Conservation (phyloP, 2,113 vertebrate genomes). For the Brachyhypopomus occidentalis region DNA sequence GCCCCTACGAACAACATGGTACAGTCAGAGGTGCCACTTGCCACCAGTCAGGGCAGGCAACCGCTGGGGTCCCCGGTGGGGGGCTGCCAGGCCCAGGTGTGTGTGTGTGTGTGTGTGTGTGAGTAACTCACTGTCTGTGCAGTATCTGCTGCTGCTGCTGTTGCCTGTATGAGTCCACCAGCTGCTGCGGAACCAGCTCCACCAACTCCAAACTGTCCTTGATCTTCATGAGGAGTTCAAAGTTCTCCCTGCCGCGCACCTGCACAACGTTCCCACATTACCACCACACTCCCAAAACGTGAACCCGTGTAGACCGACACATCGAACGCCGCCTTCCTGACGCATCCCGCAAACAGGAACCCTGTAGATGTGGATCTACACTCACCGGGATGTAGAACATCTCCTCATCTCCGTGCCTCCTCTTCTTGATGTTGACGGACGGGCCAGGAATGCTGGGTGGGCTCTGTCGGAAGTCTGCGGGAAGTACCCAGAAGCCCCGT, state of each 20-base stretch:
- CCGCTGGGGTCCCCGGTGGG: no score
- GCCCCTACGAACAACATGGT: conserved; percentile 68
- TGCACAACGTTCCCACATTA: conserved; percentile 57
- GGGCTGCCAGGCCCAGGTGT: no score
- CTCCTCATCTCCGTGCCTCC: conserved; percentile 92
- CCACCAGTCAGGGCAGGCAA: no score
- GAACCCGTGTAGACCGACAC: no score
- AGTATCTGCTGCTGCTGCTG: conserved; percentile 96
- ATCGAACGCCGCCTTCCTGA: no score
- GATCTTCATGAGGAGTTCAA: conserved; percentile 96
- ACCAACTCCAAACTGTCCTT: conserved; percentile 95
- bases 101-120: not conserved
- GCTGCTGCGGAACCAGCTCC: conserved; percentile 90
- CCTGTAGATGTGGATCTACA: conserved; percentile 3
- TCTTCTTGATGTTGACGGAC: conserved; percentile 83
- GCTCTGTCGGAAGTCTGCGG: conserved; percentile 91
- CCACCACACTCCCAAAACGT: not conserved
- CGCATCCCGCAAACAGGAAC: not conserved
- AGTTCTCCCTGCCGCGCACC: conserved; percentile 96
- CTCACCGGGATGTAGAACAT: conserved; percentile 93
- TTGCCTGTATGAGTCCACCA: conserved; percentile 92
- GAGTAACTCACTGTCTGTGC: conserved; percentile 88
- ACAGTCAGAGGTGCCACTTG: not conserved
- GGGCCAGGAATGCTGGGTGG: conserved; percentile 82
- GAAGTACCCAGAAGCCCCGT: not conserved